Percentiles rank a stretch among this genome's conserved stretches.
phyloP scores from a whole-genome alignment of 2,888 invertebrate species.

The Epirrhoe tristata region DNA sequence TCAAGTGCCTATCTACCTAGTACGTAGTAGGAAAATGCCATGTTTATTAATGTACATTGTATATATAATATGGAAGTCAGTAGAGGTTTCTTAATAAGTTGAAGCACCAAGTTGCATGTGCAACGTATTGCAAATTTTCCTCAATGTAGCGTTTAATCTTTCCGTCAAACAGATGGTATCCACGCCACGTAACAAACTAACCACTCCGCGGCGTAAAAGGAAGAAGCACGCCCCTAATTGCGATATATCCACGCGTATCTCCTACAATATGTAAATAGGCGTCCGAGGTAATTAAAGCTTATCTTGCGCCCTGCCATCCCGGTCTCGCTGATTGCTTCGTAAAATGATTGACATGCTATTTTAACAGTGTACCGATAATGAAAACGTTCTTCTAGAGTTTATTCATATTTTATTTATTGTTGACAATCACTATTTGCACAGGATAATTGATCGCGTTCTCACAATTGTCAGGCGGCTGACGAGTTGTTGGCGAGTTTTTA shows the following conservation, averaged over 20 bases:
- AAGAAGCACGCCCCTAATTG: conserved; percentile 81
- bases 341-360: conserved; percentile 83
- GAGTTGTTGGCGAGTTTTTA: conserved; percentile 78
- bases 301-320: conserved; percentile 76
- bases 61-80: conserved; percentile 26
- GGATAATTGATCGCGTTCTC: conserved; percentile 84
- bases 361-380: conserved; percentile 79
- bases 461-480: conserved; percentile 80
- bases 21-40: conserved; percentile 19
- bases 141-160: conserved; percentile 69
- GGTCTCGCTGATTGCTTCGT: conserved; percentile 75
- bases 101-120: conserved; percentile 13
- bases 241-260: conserved; percentile 80
- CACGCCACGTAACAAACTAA: conserved; percentile 65
- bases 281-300: conserved; percentile 83
- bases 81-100: conserved; percentile 26
- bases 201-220: conserved; percentile 74
- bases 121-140: conserved; percentile 55
- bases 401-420: conserved; percentile 78
- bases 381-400: conserved; percentile 74
- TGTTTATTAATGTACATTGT: conserved; percentile 22
- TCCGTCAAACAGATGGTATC: conserved; percentile 78
- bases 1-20: conserved; percentile 21
- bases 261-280: conserved; percentile 83
- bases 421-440: conserved; percentile 82